Percentiles rank a stretch among this genome's conserved stretches.
Evolutionary conservation across 2,888 invertebrate species (phyloP).

Genomic region (Drosophila greeni): DNA sequence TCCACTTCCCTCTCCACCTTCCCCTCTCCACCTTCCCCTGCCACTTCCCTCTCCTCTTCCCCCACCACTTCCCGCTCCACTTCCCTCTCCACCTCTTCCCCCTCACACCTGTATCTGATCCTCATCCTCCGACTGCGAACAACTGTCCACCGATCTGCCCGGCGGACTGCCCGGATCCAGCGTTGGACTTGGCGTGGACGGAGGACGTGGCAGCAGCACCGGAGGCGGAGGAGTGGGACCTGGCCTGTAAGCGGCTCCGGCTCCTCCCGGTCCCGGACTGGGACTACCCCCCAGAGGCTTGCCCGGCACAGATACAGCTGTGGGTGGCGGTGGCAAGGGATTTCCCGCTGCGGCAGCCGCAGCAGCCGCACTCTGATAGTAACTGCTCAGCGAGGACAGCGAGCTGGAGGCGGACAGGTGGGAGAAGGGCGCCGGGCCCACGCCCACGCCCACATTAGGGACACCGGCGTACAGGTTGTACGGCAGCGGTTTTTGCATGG

Average conservation of each 20-base stretch:
- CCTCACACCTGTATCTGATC: conserved; percentile 79
- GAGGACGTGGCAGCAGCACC: conserved; percentile 39
- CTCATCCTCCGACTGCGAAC: conserved; percentile 78
- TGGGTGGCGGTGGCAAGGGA: conserved; percentile 11
- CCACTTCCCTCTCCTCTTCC: too few relatives aligned
- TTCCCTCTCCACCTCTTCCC: background rate
- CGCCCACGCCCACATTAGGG: conserved; percentile 74
- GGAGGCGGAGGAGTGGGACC: conserved; percentile 20
- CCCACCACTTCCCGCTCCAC: too few relatives aligned
- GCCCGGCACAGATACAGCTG: conserved; percentile 5
- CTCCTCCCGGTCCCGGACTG: conserved; percentile 3
- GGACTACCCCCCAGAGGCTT: conserved; percentile 42
- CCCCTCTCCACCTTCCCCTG: conserved; percentile 68
- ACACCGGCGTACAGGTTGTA: conserved; percentile 81
- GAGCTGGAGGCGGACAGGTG: conserved; percentile 84
- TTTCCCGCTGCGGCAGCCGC: conserved; percentile 52
- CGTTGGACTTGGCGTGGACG: conserved; percentile 78
- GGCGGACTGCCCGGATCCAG: conserved; percentile 79
- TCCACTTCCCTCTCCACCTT: background rate
- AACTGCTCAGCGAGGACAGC: conserved; percentile 81
- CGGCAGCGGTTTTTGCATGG: conserved; percentile 92
- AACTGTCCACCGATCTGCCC: conserved; percentile 78
- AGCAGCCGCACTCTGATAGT: conserved; percentile 79
- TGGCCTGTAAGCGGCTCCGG: background rate
- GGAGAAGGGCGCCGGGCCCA: conserved; percentile 78